Conservation (phyloP, 2,113 vertebrate species). For the Paraplagusia blochii region DNA sequence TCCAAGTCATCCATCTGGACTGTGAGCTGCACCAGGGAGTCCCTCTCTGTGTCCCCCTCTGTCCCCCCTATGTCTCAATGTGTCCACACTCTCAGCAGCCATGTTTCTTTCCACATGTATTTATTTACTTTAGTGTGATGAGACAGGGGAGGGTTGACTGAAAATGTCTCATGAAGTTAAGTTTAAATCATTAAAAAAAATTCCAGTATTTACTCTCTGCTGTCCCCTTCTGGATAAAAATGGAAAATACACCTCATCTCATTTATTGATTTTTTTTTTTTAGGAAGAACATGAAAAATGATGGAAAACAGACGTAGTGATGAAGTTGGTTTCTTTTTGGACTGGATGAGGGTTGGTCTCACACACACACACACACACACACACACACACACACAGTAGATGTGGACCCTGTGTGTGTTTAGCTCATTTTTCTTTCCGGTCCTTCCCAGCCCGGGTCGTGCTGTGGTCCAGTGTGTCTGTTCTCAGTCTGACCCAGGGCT, state of each 20-base stretch:
- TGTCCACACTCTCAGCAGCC: conserved; percentile 24
- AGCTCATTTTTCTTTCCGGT: neutral
- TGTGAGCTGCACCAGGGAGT: conserved; percentile 75
- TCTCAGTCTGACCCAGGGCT: conserved; percentile 28
- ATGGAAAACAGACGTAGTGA: no score
- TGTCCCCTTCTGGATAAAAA: no score
- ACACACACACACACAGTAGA: conserved; percentile 26
- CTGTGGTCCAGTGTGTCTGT: conserved; percentile 3
- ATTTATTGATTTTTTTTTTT: no score
- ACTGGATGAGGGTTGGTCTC: no score
- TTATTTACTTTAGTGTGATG: conserved; percentile 73
- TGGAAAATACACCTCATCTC: no score
- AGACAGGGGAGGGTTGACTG: neutral
- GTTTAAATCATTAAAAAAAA: no score
- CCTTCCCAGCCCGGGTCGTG: conserved; percentile 1
- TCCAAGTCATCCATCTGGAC: conserved; percentile 79
- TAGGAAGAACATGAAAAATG: no score
- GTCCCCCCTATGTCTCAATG: conserved; percentile 26
- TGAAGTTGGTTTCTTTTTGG: no score
- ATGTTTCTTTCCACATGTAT: conserved; percentile 66
- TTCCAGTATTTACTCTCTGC: no score
- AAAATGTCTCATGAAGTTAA: no score
- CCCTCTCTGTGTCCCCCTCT: conserved; percentile 63
- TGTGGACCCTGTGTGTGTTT: no score
- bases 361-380: conserved; percentile 11